These are phyloP conservation scores for Acleris sparsana DNA, from an alignment of 2,888 invertebrate genomes.

Conservation along the genomic window DNA sequence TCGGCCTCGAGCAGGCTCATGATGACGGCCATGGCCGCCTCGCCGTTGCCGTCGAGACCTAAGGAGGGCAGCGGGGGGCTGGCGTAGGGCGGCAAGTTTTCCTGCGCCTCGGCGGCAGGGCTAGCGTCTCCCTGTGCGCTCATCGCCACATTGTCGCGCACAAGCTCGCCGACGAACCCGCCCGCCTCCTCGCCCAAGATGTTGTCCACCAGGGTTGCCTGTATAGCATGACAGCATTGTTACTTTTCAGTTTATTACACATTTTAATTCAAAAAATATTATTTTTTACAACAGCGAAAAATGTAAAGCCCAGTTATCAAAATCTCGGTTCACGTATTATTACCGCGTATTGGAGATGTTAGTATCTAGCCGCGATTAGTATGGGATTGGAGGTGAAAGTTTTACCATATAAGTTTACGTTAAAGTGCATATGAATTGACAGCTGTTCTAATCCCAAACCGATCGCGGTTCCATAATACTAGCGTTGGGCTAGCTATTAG, in stretches of 20 bases:
- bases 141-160: conserved; percentile 68
- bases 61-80: conserved; percentile 60
- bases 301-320: no score
- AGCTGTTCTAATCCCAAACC: no score
- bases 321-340: no score
- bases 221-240: conserved; percentile 28
- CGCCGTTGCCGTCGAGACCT: conserved; percentile 89
- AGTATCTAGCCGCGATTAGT: no score
- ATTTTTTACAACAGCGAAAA: no score
- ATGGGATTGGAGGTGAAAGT: no score
- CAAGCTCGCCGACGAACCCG: conserved; percentile 44
- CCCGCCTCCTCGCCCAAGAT: conserved; percentile 52
- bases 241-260: background rate
- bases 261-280: background rate
- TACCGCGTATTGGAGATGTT: no score
- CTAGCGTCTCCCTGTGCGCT: conserved; percentile 50
- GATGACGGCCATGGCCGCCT: conserved; percentile 95
- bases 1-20: conserved; percentile 96
- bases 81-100: conserved; percentile 44
- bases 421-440: no score
- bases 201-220: conserved; percentile 60
- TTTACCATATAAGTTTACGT: no score
- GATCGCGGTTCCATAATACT: no score
- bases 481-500: no score
- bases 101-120: conserved; percentile 40